Conservation (phyloP, 2,113 vertebrate species). For the Salvelinus fontinalis region DNA sequence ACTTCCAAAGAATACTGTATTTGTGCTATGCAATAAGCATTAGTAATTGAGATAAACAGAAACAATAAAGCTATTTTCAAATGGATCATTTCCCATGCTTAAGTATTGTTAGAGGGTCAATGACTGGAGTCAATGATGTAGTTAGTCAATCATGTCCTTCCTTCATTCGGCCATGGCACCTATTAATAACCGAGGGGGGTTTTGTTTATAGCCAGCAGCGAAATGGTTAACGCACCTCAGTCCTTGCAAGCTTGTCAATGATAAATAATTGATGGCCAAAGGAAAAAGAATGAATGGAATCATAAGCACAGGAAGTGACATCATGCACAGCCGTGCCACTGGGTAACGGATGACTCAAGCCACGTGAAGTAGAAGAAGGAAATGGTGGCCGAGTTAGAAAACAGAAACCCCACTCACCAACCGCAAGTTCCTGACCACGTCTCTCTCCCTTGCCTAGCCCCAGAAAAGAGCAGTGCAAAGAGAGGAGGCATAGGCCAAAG, state of each 20-base stretch:
- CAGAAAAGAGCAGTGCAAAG: conserved; percentile 71
- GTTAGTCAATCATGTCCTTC: neutral
- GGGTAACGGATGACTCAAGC: conserved; percentile 21
- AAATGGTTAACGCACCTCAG: conserved; percentile 22
- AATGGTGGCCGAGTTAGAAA: conserved; percentile 35
- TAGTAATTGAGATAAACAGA: neutral
- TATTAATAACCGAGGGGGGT: too few species aligned
- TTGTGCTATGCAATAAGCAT: too few species aligned
- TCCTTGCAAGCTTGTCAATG: conserved; percentile 15
- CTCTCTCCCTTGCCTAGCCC: conserved; percentile 89
- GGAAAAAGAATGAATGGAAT: neutral
- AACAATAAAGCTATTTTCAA: neutral
- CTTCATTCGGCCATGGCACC: neutral
- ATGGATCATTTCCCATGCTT: neutral
- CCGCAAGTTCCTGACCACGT: conserved; percentile 86
- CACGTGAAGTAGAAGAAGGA: conserved; percentile 22
- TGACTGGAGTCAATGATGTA: neutral
- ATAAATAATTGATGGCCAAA: neutral
- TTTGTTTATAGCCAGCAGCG: conserved; percentile 14
- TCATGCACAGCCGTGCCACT: conserved; percentile 51
- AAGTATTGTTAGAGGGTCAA: neutral
- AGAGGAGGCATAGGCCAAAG: conserved; percentile 75
- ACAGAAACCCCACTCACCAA: conserved; percentile 92
- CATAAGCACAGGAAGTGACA: conserved; percentile 28
- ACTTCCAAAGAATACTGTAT: too few species aligned